Percentiles rank a stretch among this genome's conserved stretches.
phyloP scores from a whole-genome alignment of 2,888 invertebrate species.

The Aradus depressus region DNA sequence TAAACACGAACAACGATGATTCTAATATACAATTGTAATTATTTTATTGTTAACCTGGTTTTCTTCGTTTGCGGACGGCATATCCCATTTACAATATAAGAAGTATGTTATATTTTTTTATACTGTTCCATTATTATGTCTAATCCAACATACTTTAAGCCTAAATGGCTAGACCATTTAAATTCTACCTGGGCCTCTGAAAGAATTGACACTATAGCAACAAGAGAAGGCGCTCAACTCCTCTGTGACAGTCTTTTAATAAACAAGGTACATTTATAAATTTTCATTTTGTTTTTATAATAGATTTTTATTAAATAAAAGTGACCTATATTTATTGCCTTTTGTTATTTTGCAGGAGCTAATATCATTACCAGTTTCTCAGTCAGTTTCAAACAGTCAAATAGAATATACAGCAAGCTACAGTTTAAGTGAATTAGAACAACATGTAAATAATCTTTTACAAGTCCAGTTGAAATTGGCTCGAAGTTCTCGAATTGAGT shows the following conservation, averaged over 20 bases:
- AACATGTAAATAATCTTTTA: conserved; percentile 43
- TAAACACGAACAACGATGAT: no score
- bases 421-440: conserved; percentile 40
- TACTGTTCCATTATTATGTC: no score
- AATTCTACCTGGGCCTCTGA: conserved; percentile 49
- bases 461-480: conserved; percentile 45
- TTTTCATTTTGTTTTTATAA: conserved; percentile 5
- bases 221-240: conserved; percentile 41
- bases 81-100: no score
- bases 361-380: conserved; percentile 23
- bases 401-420: conserved; percentile 37
- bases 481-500: conserved; percentile 44
- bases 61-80: no score
- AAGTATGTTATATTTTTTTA: no score
- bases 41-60: no score
- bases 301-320: background rate
- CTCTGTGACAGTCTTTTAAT: conserved; percentile 45
- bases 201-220: conserved; percentile 42
- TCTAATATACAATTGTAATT: no score
- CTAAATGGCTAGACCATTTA: conserved; percentile 46
- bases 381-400: conserved; percentile 19
- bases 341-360: conserved; percentile 25
- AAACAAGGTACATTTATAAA: conserved; percentile 39
- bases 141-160: conserved; percentile 25
- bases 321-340: background rate